A percentile compares a stretch with the other conserved stretches of the same genome.
Evolutionary conservation across 2,113 vertebrate species (phyloP).

Genomic region (Synchiropus splendidus): DNA sequence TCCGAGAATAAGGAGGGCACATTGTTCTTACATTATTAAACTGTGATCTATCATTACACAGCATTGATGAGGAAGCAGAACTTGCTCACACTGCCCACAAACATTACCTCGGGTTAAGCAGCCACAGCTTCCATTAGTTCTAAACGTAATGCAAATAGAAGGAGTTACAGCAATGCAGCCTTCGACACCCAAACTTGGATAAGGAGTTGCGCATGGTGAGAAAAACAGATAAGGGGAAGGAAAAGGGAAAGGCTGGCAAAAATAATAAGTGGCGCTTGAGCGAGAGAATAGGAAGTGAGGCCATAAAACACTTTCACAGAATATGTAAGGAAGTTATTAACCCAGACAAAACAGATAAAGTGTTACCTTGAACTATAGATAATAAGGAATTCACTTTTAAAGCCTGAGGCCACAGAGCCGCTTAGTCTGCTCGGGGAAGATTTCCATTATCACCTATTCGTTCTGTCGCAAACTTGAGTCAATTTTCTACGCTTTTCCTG

Average conservation of each 20-base stretch:
- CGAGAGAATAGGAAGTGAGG: constrained; percentile 28
- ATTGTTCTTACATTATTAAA: no score
- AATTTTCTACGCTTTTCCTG: constrained; percentile 24
- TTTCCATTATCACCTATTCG: constrained; percentile 18
- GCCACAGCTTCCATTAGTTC: constrained; percentile 45
- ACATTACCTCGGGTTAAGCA: constrained; percentile 51
- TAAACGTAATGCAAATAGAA: constrained; percentile 51
- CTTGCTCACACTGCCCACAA: constrained; percentile 48
- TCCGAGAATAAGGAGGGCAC: no score
- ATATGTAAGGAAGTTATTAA: constrained; percentile 56
- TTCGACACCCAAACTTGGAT: constrained; percentile 35
- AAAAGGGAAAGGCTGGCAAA: constrained; percentile 18
- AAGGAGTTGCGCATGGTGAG: constrained; percentile 45
- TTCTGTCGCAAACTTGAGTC: constrained; percentile 19
- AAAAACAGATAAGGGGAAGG: constrained; percentile 45
- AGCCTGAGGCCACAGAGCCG: constrained; percentile 21
- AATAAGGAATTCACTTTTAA: constrained; percentile 31
- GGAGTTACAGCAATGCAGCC: constrained; percentile 40
- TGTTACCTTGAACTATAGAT: constrained; percentile 50
- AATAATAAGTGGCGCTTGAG: constrained; percentile 21
- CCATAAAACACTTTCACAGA: constrained; percentile 31
- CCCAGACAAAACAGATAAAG: constrained; percentile 51
- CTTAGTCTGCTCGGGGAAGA: constrained; percentile 14
- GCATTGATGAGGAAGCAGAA: constrained; percentile 24
- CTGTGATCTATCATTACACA: constrained; percentile 44